phyloP scores from a whole-genome alignment of 2,797 vertebrate species.

The Tokudaia tokunoshimensis region DNA sequence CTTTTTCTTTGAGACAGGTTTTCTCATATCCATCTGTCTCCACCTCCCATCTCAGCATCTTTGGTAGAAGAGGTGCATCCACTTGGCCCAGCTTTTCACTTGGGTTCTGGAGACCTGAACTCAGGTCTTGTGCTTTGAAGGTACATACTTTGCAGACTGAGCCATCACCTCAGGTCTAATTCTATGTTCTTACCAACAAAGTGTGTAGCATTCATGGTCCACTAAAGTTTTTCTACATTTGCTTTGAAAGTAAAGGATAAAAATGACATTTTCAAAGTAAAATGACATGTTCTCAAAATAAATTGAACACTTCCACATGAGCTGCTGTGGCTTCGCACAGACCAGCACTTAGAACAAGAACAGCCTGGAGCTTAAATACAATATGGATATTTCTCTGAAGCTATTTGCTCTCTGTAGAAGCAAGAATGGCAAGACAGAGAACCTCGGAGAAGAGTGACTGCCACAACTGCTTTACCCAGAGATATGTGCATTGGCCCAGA shows the following conservation, averaged over 20 bases:
- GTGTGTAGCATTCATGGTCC: neutral
- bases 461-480: neutral
- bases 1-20: neutral
- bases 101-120: neutral
- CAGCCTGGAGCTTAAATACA: neutral
- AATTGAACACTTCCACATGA: neutral
- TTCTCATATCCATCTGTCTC: neutral
- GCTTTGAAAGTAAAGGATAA: slow-evolving; percentile 56
- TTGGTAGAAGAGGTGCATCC: neutral
- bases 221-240: slow-evolving; percentile 37
- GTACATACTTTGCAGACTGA: neutral
- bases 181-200: slow-evolving; percentile 46
- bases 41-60: neutral
- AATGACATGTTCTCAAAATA: slow-evolving; percentile 51
- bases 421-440: neutral
- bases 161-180: neutral
- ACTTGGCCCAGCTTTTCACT: neutral
- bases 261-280: slow-evolving; percentile 56
- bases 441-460: neutral
- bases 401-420: neutral
- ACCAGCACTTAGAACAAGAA: neutral
- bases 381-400: neutral
- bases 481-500: neutral
- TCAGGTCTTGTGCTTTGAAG: neutral
- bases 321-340: neutral